Percentiles rank a stretch among this genome's conserved stretches.
These are phyloP conservation scores for Cosmia pyralina DNA, from an alignment of 2,888 invertebrate genomes.

Conservation along the genomic window DNA sequence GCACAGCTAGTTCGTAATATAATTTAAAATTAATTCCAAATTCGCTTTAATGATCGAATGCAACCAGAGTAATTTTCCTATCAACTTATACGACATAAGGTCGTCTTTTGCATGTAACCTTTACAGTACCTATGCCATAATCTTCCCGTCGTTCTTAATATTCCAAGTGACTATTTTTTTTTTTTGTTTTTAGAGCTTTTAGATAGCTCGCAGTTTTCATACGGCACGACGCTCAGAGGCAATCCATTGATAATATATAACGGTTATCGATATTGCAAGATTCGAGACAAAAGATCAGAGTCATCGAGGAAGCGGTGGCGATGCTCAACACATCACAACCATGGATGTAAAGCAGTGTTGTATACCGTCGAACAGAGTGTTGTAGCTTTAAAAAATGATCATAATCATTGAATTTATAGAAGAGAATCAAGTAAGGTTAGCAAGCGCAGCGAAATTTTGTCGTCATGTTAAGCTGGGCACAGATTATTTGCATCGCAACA, in stretches of 20 bases:
- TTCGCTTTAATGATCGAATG: no score
- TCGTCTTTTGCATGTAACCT: not conserved
- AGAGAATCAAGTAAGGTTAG: not conserved
- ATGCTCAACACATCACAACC: slow-evolving; percentile 54
- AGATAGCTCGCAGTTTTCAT: slow-evolving; percentile 23
- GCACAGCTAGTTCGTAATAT: no score
- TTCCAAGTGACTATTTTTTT: not conserved
- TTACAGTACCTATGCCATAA: not conserved
- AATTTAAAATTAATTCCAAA: no score
- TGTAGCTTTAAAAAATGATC: slow-evolving; percentile 53
- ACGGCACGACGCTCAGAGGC: slow-evolving; percentile 34
- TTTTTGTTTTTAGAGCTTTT: slow-evolving; percentile 13
- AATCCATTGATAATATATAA: slow-evolving; percentile 41
- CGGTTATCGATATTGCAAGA: slow-evolving; percentile 45
- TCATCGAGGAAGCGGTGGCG: slow-evolving; percentile 41
- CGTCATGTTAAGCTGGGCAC: no score
- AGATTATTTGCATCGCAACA: no score
- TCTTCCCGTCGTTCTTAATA: not conserved
- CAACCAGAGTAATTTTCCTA: no score
- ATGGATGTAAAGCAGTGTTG: slow-evolving; percentile 52
- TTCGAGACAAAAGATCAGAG: not conserved
- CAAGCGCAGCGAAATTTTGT: not conserved
- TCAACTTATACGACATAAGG: no score
- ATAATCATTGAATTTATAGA: slow-evolving; percentile 52
- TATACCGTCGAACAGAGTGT: slow-evolving; percentile 40